phyloP scores from a whole-genome alignment of 2,888 invertebrate genomes.

The Ferdinandea cuprea region DNA sequence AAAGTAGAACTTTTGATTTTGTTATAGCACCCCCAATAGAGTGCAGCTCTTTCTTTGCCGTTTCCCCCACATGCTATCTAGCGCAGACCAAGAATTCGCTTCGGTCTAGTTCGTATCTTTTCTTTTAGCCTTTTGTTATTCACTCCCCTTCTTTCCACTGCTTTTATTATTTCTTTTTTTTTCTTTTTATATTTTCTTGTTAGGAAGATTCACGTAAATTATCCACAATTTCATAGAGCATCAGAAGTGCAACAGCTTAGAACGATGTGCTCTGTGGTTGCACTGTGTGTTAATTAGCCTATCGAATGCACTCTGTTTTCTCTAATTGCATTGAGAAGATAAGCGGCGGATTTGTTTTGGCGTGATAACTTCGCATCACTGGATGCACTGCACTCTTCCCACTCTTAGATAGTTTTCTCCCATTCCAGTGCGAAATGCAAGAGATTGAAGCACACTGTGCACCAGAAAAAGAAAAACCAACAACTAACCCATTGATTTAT shows the following conservation, averaged over 20 bases:
- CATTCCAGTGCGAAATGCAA: constrained; percentile 21
- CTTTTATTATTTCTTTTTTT: background rate
- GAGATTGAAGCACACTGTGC: constrained; percentile 34
- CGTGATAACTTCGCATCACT: constrained; percentile 70
- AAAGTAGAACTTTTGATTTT: constrained; percentile 74
- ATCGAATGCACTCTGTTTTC: constrained; percentile 57
- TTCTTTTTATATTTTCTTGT: background rate
- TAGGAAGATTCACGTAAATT: constrained; percentile 46
- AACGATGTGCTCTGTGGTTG: constrained; percentile 41
- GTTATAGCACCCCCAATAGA: constrained; percentile 17
- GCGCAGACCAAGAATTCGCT: constrained; percentile 55
- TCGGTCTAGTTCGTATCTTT: constrained; percentile 55
- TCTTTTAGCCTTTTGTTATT: constrained; percentile 35
- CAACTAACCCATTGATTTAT: constrained; percentile 22
- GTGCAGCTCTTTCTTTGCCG: constrained; percentile 45
- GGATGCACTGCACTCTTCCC: constrained; percentile 19
- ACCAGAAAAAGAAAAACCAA: constrained; percentile 7
- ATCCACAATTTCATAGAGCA: constrained; percentile 38
- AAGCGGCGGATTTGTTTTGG: constrained; percentile 48
- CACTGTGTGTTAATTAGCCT: constrained; percentile 55
- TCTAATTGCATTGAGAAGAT: constrained; percentile 54
- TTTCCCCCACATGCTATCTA: constrained; percentile 53
- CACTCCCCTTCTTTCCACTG: constrained; percentile 12
- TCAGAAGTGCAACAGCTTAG: constrained; percentile 60
- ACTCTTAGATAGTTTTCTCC: constrained; percentile 35